phyloP scores from a whole-genome alignment of 2,797 vertebrate species.

The Tragopan temminckii region DNA sequence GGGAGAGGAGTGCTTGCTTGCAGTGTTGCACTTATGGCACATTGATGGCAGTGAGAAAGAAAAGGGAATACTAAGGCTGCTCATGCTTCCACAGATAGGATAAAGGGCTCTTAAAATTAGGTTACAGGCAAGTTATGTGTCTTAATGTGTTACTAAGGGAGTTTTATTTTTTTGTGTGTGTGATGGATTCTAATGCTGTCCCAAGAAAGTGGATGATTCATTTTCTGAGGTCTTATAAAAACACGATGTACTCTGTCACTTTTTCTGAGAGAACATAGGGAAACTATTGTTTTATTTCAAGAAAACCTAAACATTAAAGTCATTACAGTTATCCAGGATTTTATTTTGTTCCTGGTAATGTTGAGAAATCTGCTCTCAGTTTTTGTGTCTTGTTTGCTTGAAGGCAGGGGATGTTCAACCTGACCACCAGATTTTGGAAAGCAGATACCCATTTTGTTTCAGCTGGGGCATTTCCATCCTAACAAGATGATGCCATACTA shows the following conservation, averaged over 20 bases:
- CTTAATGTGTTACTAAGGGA: neutral
- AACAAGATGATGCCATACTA: neutral
- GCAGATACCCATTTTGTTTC: neutral
- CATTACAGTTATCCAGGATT: neutral
- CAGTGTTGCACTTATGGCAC: neutral
- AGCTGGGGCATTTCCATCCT: neutral
- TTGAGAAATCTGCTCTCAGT: neutral
- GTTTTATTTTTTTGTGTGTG: constrained; percentile 5
- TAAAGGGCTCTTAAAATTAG: constrained; percentile 27
- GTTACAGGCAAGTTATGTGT: constrained; percentile 6
- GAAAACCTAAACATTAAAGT: neutral
- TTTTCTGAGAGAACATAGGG: constrained; percentile 5
- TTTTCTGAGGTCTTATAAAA: constrained; percentile 38
- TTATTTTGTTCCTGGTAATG: neutral
- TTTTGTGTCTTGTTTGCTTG: neutral
- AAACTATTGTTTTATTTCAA: constrained; percentile 21
- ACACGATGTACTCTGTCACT: constrained; percentile 42
- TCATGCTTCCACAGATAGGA: constrained; percentile 28
- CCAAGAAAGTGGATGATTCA: constrained; percentile 45
- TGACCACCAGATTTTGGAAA: neutral
- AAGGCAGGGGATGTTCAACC: neutral
- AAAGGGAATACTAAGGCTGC: constrained; percentile 5
- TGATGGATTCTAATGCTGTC: constrained; percentile 22
- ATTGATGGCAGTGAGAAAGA: constrained; percentile 16
- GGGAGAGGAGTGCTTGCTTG: constrained; percentile 32